Conservation (phyloP, 2,888 invertebrate species). For the Penaeus monodon region DNA sequence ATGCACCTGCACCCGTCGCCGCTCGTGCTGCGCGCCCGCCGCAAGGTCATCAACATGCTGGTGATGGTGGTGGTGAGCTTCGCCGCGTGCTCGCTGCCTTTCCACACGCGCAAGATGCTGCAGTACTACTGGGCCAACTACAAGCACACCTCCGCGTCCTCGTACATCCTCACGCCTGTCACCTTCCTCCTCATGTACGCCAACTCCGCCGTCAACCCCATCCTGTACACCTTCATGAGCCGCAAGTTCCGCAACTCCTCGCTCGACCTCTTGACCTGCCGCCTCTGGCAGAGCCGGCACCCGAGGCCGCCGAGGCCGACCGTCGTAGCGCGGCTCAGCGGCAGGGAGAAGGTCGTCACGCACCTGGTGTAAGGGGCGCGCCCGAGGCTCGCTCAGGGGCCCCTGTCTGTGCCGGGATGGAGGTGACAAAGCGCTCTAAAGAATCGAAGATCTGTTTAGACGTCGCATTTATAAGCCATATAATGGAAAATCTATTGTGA, state of each 20-base stretch:
- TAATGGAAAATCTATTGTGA: too few species aligned
- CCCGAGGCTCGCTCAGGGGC: background rate
- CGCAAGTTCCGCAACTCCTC: conserved; percentile 87
- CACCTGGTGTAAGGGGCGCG: conserved; percentile 27
- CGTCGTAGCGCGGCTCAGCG: conserved; percentile 36
- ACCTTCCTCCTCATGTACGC: conserved; percentile 89
- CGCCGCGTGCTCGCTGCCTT: conserved; percentile 89
- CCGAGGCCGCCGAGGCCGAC: conserved; percentile 29
- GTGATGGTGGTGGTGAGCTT: conserved; percentile 90
- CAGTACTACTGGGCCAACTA: conserved; percentile 83
- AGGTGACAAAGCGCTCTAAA: too few species aligned
- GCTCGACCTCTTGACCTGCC: conserved; percentile 82
- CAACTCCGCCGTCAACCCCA: conserved; percentile 91
- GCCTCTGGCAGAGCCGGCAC: conserved; percentile 36
- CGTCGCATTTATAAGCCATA: too few species aligned
- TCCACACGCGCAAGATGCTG: conserved; percentile 90
- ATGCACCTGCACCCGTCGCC: conserved; percentile 55
- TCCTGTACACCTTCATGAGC: conserved; percentile 88
- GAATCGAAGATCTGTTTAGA: background rate
- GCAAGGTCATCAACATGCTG: conserved; percentile 89
- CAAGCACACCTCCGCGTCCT: conserved; percentile 81
- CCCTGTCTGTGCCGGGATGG: background rate
- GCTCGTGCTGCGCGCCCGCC: conserved; percentile 77
- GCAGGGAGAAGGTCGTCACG: conserved; percentile 41
- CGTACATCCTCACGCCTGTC: conserved; percentile 84